Percentiles rank a stretch among this genome's conserved stretches.
phyloP scores from a whole-genome alignment of 2,113 vertebrate genomes.

The Spheniscus mendiculus region DNA sequence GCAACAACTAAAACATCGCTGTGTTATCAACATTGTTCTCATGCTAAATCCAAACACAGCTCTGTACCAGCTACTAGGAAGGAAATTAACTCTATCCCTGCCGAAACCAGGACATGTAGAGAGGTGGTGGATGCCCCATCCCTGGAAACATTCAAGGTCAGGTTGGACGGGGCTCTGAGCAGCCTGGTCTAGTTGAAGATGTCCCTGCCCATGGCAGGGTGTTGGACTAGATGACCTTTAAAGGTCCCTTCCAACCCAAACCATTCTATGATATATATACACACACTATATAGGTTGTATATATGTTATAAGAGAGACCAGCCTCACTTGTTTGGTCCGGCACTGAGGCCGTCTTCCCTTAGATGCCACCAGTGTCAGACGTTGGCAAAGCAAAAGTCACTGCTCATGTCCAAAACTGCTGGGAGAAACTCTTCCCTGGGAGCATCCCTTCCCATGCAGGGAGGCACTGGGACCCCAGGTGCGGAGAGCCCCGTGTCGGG shows the following conservation, averaged over 20 bases:
- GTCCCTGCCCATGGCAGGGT: not conserved
- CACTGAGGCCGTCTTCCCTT: not conserved
- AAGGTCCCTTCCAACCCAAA: not conserved
- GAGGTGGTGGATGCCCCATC: not conserved
- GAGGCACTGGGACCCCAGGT: too few relatives aligned
- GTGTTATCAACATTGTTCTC: too few relatives aligned
- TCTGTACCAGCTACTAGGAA: too few relatives aligned
- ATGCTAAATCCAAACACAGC: too few relatives aligned
- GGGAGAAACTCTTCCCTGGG: not conserved
- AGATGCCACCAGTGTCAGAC: rapidly evolving
- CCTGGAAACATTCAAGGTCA: not conserved
- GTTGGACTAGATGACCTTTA: not conserved
- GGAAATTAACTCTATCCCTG: too few relatives aligned
- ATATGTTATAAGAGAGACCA: not conserved
- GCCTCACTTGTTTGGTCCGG: not conserved
- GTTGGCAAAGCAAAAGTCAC: not conserved
- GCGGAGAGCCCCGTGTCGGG: not conserved
- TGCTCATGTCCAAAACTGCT: not conserved
- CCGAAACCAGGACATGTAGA: too few relatives aligned
- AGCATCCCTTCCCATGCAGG: not conserved
- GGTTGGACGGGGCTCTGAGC: rapidly evolving
- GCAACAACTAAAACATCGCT: too few relatives aligned
- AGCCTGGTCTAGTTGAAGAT: not conserved
- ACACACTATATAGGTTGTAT: not conserved
- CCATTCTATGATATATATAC: not conserved